phyloP scores from a whole-genome alignment of 2,797 vertebrate species.

The Oceanodroma leucorhoa region DNA sequence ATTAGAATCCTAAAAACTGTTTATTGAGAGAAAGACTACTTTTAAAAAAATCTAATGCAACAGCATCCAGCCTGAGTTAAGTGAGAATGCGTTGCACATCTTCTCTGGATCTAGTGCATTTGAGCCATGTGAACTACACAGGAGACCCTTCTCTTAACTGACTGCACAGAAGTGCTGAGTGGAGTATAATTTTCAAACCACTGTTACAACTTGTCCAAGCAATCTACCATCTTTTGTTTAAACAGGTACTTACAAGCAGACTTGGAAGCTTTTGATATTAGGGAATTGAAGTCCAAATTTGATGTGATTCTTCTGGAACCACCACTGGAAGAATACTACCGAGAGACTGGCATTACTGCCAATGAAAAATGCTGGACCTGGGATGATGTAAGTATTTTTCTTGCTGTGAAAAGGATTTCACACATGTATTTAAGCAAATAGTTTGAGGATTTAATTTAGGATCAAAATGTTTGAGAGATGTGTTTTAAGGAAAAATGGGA shows the following conservation, averaged over 20 bases:
- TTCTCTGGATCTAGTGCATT: neutral
- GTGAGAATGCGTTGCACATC: neutral
- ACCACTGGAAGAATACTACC: constrained; percentile 94
- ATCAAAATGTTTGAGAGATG: neutral
- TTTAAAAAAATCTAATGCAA: neutral
- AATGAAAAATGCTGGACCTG: constrained; percentile 97
- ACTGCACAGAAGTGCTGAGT: neutral
- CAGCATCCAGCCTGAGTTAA: neutral
- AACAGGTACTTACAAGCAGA: constrained; percentile 96
- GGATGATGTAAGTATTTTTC: constrained; percentile 85
- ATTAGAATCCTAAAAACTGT: neutral
- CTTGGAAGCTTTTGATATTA: constrained; percentile 90
- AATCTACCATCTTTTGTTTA: neutral
- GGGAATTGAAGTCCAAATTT: constrained; percentile 93
- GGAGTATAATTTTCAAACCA: neutral
- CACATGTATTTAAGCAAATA: neutral
- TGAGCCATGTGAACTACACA: neutral
- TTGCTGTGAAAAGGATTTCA: neutral
- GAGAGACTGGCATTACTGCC: constrained; percentile 94
- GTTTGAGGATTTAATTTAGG: neutral
- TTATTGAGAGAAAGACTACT: neutral
- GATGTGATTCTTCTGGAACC: constrained; percentile 97
- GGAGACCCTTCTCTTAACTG: neutral
- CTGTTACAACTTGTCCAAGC: neutral
- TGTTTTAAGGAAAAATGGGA: neutral